Conservation (phyloP, 2,113 vertebrate species). For the Bungarus multicinctus region DNA sequence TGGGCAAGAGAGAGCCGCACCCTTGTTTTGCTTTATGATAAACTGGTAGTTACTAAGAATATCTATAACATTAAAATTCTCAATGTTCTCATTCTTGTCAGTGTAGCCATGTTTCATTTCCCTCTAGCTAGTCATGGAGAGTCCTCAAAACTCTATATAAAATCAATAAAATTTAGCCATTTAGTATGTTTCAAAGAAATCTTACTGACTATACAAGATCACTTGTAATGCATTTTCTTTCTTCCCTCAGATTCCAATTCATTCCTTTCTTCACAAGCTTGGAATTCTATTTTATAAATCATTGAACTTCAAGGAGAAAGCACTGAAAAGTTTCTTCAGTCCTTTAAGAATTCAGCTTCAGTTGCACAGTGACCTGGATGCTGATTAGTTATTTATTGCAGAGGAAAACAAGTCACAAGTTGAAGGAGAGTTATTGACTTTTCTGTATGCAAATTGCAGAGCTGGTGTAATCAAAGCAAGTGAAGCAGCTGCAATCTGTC, state of each 20-base stretch:
- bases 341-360: slow-evolving; percentile 11
- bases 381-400: slow-evolving; percentile 32
- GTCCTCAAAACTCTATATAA: neutral
- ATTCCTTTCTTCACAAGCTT: neutral
- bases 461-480: slow-evolving; percentile 23
- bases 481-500: slow-evolving; percentile 28
- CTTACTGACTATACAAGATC: neutral
- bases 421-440: slow-evolving; percentile 32
- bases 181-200: neutral
- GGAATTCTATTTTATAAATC: neutral
- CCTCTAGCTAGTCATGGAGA: neutral
- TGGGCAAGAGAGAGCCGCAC: neutral
- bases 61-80: neutral
- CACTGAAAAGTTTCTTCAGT: neutral
- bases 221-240: neutral
- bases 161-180: neutral
- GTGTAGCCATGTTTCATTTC: neutral
- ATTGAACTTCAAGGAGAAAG: neutral
- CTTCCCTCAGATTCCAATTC: neutral
- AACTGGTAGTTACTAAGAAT: neutral
- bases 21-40: neutral
- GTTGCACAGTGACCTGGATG: slow-evolving; percentile 8
- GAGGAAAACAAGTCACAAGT: slow-evolving; percentile 25
- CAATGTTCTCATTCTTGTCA: neutral
- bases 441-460: slow-evolving; percentile 35